A percentile compares a stretch with the other conserved stretches of the same genome.
phyloP scores from a whole-genome alignment of 2,113 vertebrate genomes.

The Aepyceros melampus region DNA sequence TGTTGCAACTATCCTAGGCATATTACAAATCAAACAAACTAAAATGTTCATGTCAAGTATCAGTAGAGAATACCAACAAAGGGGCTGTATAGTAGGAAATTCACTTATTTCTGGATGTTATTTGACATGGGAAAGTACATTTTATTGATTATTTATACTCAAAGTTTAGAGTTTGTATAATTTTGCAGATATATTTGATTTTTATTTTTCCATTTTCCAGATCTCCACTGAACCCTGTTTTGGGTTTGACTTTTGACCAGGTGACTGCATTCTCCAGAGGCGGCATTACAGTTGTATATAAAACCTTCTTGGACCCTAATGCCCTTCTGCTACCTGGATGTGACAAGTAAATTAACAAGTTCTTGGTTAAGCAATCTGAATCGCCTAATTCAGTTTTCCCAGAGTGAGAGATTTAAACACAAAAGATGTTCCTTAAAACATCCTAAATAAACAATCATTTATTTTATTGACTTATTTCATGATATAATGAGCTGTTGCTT shows the following conservation, averaged over 20 bases:
- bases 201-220: constrained; percentile 63
- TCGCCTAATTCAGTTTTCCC: neutral
- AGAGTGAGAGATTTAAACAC: neutral
- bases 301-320: constrained; percentile 52
- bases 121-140: constrained; percentile 25
- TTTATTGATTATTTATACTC: neutral
- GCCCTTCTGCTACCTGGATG: constrained; percentile 63
- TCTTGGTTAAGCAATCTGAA: constrained; percentile 31
- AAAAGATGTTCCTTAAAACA: neutral
- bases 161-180: neutral
- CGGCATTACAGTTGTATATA: constrained; percentile 58
- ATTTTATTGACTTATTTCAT: neutral
- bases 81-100: neutral
- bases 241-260: constrained; percentile 72
- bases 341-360: constrained; percentile 65
- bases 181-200: constrained; percentile 54
- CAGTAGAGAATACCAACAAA: neutral
- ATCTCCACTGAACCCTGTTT: constrained; percentile 66
- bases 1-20: neutral
- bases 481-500: neutral
- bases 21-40: constrained; percentile 11
- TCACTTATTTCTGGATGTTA: constrained; percentile 38
- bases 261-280: constrained; percentile 43
- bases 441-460: neutral
- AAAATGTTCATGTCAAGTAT: neutral